Evolutionary conservation across 2,797 vertebrate species (phyloP), one percentile per base, ranked within the genome.

Genomic region (Cuniculus paca): DNA sequence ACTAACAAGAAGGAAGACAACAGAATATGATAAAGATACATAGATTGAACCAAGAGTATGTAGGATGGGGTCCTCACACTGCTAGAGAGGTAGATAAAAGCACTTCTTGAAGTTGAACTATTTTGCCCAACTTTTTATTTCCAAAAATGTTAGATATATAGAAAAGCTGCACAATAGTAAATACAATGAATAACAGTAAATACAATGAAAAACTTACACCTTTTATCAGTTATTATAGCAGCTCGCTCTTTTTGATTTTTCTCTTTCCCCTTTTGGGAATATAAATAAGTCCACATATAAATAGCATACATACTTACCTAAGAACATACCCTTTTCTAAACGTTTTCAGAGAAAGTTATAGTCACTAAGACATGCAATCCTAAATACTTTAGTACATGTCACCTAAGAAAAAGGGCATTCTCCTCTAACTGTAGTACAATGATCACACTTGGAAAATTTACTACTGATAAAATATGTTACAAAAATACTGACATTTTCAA

Each of bases 71-170:
- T 65, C 26, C 24, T 95, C 70, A 60, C 22, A 85, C 6, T 39
- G 17, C 48, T 48, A 75, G 10, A 77, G 10, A 91, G 3, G 10
- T 10, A 60, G 39, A 54, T 78, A 39, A 93, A 72, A 94, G 39
- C 63, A 61, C 72, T 87, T 94, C 50, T 88, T 91, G 65, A 96
- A 22, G 61, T 52, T 94, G 45, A 90, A 50, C 74, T 91, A 14
- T 72, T 54, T 36, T 77, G 8, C 26, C 28, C 22, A 88, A 95
- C 13, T 79, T 75, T 92, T 74, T 39, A 78, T 31, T 92, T 94
- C 88, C 91, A 65, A 17, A 52, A 89, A 63, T 80, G 17, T 81
- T 92, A 70, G 74, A 91, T 75, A 39, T 84, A 77, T 2, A 80
- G 39, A 88, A 78, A 91, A 88, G 34, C 42, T 80, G 3, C 9